Base-by-base conservation (phyloP, 1,140 invertebrate species). In the Bombus terrestris region DNA sequence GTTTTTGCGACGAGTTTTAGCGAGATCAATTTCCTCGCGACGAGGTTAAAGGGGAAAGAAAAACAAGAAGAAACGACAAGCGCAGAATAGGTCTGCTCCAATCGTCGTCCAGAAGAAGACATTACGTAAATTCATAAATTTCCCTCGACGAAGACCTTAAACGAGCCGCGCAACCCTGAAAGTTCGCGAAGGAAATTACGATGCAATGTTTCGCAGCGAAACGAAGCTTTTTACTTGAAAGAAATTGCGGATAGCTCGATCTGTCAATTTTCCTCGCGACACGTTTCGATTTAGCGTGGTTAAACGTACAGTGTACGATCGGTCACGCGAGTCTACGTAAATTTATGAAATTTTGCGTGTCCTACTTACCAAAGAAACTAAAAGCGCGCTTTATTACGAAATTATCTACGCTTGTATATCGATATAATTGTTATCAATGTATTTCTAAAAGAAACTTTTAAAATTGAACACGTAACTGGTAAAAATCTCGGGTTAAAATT, bases 121-220 rank as follows among this genome's bases (percentile, higher is more conserved):
- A 37, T 75, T 75, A 75, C 74, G 47, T 75, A 75, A 75, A 75
- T 75, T 75, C 74, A 57, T 57, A 75, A 75, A 75, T 75, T 75
- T 75, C 35, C 22, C 74, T 75, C 47, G 74, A 57, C 47, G 32
- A 35, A 39, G 43, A 32, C 18, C 10, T 57, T 35, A 53, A 75
- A 75, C 35, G 41, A 53, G 43, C 22, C 43, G 9, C 47, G 47
- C 47, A 53, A 53, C 18, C 1, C 32, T 57, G 32, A 28, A 57
- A 75, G 43, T 75, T 35, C 43, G 22, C 32, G 32, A 4, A 66
- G 79, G 53, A 71, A 82, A 53, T 72, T 73, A 37, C 41, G 22
- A 2, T 22, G 47, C 68, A 25, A 18, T 53, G 25, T 75, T 35
- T 35, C 43, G 32, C 4, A 13, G 32, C 32, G 5, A 15, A 57